Conservation (phyloP, 2,113 vertebrate species). For the rat (Rattus norvegicus) region GRCr8 NC_086022.1:138855501-138856000, state of each 20-base stretch:
- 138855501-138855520: background rate
- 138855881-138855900: background rate
- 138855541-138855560: background rate
- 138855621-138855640: background rate
- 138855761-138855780: slow-evolving; percentile 24
- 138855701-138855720: slow-evolving; percentile 68
- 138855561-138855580: background rate
- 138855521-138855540: background rate
- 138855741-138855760: slow-evolving; percentile 59
- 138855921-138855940: slow-evolving; percentile 9
- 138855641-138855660: background rate
- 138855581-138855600: background rate
- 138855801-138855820: background rate
- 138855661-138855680: slow-evolving; percentile 4
- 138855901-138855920: background rate
- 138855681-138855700: slow-evolving; percentile 67
- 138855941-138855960: background rate
- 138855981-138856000: background rate
- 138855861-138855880: background rate
- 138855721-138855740: slow-evolving; percentile 52
- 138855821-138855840: background rate
- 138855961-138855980: background rate
- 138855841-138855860: background rate
- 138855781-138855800: background rate
- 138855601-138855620: background rate